Percentiles rank a stretch among this genome's conserved stretches.
These are phyloP conservation scores for Gambusia affinis DNA, from an alignment of 2,113 vertebrate genomes.

Conservation along the genomic window DNA sequence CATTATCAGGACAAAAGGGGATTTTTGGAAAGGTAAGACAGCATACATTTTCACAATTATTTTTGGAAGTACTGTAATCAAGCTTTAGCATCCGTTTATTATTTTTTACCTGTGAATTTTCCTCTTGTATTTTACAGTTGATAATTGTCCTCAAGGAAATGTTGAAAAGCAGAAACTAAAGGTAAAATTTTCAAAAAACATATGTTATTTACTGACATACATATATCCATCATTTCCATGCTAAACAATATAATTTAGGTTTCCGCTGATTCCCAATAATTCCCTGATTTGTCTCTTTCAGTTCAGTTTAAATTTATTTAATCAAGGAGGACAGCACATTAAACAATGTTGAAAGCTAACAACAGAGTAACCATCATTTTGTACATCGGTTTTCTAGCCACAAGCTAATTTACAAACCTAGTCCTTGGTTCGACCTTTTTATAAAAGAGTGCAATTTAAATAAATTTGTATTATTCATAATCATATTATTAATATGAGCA, in stretches of 20 bases:
- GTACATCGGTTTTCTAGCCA: no score
- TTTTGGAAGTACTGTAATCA: background rate
- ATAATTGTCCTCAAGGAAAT: background rate
- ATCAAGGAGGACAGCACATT: no score
- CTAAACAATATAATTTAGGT: background rate
- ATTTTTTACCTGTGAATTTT: background rate
- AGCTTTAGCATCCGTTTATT: background rate
- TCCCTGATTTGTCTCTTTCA: background rate
- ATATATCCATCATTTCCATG: no score
- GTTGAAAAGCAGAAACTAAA: background rate
- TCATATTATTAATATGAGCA: background rate
- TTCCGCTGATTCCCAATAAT: background rate
- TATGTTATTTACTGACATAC: background rate
- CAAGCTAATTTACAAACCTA: no score
- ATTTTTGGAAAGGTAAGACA: slow-evolving; percentile 25
- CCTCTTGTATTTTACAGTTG: background rate
- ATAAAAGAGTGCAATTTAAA: no score
- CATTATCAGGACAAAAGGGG: background rate
- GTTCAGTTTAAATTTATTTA: no score
- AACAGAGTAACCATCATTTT: no score
- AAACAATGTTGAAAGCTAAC: no score
- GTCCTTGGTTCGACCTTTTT: no score
- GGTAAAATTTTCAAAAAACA: slow-evolving; percentile 8
- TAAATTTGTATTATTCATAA: background rate
- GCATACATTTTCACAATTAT: background rate